Percentiles rank a stretch among this genome's conserved stretches.
phyloP scores from a whole-genome alignment of 2,888 invertebrate genomes.

The Pyrrhia umbra region DNA sequence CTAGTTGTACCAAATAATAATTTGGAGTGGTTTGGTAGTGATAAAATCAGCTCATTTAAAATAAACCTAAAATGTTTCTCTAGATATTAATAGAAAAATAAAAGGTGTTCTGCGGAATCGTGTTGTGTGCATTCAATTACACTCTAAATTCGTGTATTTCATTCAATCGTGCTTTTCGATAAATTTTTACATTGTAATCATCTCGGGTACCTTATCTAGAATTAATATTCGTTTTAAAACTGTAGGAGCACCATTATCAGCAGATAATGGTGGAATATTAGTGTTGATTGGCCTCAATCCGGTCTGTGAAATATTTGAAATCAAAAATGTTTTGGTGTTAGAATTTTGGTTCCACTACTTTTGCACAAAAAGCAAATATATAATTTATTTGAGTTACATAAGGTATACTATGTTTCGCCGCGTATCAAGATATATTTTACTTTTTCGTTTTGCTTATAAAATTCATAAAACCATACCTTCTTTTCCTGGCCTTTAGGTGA shows the following conservation, averaged over 20 bases:
- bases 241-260: constrained; percentile 60
- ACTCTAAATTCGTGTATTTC: constrained; percentile 46
- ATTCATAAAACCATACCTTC: constrained; percentile 72
- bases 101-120: constrained; percentile 44
- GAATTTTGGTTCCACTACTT: not conserved
- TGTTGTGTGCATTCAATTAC: constrained; percentile 41
- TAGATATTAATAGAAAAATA: constrained; percentile 44
- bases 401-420: no score
- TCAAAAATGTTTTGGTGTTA: constrained; percentile 6
- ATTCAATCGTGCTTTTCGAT: constrained; percentile 33
- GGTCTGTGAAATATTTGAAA: constrained; percentile 75
- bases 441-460: constrained; percentile 2
- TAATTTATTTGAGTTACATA: no score
- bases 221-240: constrained; percentile 78
- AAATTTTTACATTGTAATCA: constrained; percentile 50
- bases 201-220: constrained; percentile 79
- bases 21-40: constrained; percentile 1
- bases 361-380: not conserved
- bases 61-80: constrained; percentile 27
- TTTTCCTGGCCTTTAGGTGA: constrained; percentile 78
- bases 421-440: not conserved
- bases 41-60: constrained; percentile 32
- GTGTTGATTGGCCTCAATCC: constrained; percentile 69
- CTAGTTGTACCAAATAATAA: not conserved
- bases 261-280: constrained; percentile 66